Base-by-base conservation (phyloP, 2,797 vertebrate genomes). In the Coreius guichenoti region DNA sequence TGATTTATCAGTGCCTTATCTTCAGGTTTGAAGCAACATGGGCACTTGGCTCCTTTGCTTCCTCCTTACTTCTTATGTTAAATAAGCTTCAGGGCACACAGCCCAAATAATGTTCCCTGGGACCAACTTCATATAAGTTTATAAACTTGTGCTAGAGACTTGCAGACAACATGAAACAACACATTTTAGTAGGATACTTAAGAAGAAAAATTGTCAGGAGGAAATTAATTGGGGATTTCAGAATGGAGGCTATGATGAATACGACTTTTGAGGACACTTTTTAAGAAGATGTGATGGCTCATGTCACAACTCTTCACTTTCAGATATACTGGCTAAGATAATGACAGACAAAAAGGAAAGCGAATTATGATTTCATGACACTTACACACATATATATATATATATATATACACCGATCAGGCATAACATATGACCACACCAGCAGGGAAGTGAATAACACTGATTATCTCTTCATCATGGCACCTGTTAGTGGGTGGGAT, bases 1-100 rank as follows among this genome's bases (percentile, higher is more conserved):
- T 74, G 83, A 75, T 88, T 90, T 90, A 87, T 86, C 29, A 76
- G 73, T 49, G 72, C 31, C 17, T 72, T 63, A 78, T 51, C 47
- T 86, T 68, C 81, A 56, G 31, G 21, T 73, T 80, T 47, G 11
- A 72, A 47, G 29, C 4, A 61, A 29, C 77, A 33, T 63, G 26
- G 8, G 19, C 47, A 33, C 9, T 69, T 49, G 26, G 58, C 47
- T 68, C 16, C 5, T 68, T 75, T 58, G 26, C 56, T 73, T 85
- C 13, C 75, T 31, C 75, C 39, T 61, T 33, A 63, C 39, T 75
- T 72, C 45, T 70, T 61, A 56, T 81, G 54, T 73, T 39, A 80
- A 77, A 70, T 83, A 75, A 84, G 26, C 31, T 5, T 84, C 54
- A 29, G 63, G 76, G 73, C 85, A 54, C 26, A 36, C 58, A 45